phyloP scores from a whole-genome alignment of 2,113 vertebrate genomes.

The Brachyhypopomus gauderio region DNA sequence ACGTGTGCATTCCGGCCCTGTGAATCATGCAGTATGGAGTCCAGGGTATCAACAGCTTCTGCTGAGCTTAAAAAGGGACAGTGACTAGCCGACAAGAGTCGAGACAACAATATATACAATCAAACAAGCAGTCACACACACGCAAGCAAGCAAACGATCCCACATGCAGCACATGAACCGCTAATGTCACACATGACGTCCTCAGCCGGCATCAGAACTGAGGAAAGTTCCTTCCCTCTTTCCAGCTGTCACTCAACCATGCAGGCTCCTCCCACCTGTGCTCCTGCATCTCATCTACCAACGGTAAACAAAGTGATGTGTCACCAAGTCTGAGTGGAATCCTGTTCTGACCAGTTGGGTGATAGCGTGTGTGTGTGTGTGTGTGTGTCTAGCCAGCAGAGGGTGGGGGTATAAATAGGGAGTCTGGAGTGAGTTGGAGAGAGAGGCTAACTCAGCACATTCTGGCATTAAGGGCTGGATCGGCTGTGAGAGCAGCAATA shows the following conservation, averaged over 20 bases:
- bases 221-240: constrained; percentile 5
- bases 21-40: constrained; percentile 26
- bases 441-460: constrained; percentile 71
- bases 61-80: neutral
- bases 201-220: neutral
- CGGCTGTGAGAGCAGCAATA: constrained; percentile 57
- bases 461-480: constrained; percentile 60
- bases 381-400: constrained; percentile 11
- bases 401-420: constrained; percentile 63
- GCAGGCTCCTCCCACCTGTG: neutral
- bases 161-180: constrained; percentile 43
- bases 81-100: neutral
- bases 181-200: constrained; percentile 15
- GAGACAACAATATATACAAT: neutral
- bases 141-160: constrained; percentile 27
- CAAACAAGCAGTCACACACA: neutral
- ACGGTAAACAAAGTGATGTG: constrained; percentile 18
- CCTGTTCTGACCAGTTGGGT: constrained; percentile 47
- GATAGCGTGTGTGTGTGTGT: constrained; percentile 4
- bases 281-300: constrained; percentile 4
- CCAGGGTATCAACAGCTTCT: constrained; percentile 15
- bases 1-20: constrained; percentile 31
- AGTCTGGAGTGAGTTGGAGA: constrained; percentile 52
- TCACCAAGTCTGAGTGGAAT: constrained; percentile 6
- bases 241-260: neutral